Percentiles rank a stretch among this genome's conserved stretches.
Evolutionary conservation across 2,113 vertebrate genomes (phyloP).

Genomic region (Egretta garzetta): DNA sequence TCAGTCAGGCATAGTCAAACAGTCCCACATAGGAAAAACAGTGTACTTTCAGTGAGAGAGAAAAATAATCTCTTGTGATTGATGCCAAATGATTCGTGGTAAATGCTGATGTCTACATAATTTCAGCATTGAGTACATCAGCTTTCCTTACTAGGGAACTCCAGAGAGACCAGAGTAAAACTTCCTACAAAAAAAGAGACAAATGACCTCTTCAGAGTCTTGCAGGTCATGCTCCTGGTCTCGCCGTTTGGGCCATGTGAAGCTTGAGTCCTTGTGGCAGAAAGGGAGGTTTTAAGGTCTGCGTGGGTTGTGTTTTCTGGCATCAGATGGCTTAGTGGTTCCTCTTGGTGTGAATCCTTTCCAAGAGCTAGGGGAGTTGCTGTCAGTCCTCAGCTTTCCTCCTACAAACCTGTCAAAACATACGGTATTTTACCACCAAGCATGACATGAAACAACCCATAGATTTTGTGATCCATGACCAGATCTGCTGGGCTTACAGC

Average conservation of each 20-base stretch:
- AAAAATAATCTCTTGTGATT: background rate
- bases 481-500: background rate
- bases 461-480: background rate
- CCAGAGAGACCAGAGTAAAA: background rate
- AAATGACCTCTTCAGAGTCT: background rate
- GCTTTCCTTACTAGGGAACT: background rate
- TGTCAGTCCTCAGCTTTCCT: background rate
- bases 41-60: background rate
- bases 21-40: background rate
- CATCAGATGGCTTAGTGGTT: background rate
- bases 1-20: background rate
- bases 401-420: background rate
- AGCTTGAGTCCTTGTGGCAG: background rate
- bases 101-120: background rate
- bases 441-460: background rate
- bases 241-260: rapidly evolving
- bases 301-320: background rate
- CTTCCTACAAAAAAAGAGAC: background rate
- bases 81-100: background rate
- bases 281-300: background rate
- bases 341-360: background rate
- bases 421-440: background rate
- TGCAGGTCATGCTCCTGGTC: background rate
- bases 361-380: background rate
- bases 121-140: background rate